Base-by-base conservation (phyloP, 2,113 vertebrate species). In the Clarias gariepinus region DNA sequence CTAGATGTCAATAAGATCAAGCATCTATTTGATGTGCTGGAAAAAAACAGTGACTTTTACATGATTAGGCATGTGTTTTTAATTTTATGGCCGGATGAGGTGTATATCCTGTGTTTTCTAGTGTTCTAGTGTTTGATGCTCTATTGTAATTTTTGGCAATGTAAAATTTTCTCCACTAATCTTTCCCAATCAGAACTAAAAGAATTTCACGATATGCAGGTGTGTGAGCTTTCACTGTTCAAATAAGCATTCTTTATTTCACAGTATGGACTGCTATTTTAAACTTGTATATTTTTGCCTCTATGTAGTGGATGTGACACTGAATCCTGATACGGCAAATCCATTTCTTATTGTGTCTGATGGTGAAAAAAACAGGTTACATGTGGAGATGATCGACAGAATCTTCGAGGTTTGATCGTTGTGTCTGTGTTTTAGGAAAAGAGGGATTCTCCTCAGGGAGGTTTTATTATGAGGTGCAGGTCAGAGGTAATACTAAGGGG, bases 391-490 rank as follows among this genome's bases (percentile, higher is more conserved):
- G 15, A 3, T 23, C 0, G 1, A 52, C 66, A 69, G 28, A 7
- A 30, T 16, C 63, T 64, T 25, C 53, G 68, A 84, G 83, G 33
- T 84, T 84, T 74, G 57, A 84, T n/a, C 0, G 0, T 28, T 84
- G 55, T 76, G 2, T 9, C 3, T 10, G 8, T 63, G 83, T 84
- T 12, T 13, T 84, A 57, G 68, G 82, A 58, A 73, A 84, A 30
- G 82, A 84, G 52, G 82, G 52, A 15, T 83, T 83, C 47, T 69
- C 64, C 64, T 55, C 81, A 21, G 81, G 81, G 28, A 68, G 64
- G 15, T 71, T 84, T 41, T 84, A 84, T 53, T 84, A 84, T 73
- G 53, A 84, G 66, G 77, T 79, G 55, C 77, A 58, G 77, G 82
- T 84, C 68, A 60, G 69, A 52, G 83, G 83, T 69, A 84, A 84